phyloP scores from a whole-genome alignment of 2,113 vertebrate species.

The Oophaga pumilio region DNA sequence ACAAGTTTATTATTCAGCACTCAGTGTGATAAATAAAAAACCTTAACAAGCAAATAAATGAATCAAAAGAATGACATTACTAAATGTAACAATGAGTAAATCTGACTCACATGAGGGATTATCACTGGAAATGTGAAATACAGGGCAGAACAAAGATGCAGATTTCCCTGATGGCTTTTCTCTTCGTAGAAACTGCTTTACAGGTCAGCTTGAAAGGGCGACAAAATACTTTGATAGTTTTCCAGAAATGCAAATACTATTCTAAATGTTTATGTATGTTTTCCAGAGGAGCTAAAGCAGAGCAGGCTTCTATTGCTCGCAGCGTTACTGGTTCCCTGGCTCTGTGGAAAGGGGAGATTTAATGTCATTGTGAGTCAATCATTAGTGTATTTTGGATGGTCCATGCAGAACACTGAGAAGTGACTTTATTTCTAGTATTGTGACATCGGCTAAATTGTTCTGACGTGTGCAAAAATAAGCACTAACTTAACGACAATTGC shows the following conservation, averaged over 20 bases:
- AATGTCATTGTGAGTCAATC: slow-evolving; percentile 27
- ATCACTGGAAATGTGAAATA: slow-evolving; percentile 27
- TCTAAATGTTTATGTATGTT: slow-evolving; percentile 45
- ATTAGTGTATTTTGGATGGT: neutral
- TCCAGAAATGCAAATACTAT: slow-evolving; percentile 45
- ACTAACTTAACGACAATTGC: neutral
- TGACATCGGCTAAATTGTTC: slow-evolving; percentile 15
- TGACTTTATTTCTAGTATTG: neutral
- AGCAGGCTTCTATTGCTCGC: slow-evolving; percentile 15
- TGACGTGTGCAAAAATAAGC: slow-evolving; percentile 18
- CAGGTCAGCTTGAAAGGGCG: slow-evolving; percentile 31
- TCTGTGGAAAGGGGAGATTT: slow-evolving; percentile 7
- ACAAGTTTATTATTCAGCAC: neutral
- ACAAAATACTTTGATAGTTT: slow-evolving; percentile 29
- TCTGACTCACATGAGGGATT: slow-evolving; percentile 15
- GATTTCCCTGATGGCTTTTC: slow-evolving; percentile 22
- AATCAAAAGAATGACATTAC: neutral
- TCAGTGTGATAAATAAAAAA: neutral
- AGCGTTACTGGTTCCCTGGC: neutral
- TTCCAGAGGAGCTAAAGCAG: slow-evolving; percentile 13
- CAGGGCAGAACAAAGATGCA: neutral
- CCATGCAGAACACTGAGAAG: neutral
- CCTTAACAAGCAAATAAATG: neutral
- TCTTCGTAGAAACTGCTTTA: neutral
- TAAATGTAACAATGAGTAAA: slow-evolving; percentile 1